These are phyloP conservation scores for Baccha elongata DNA, from an alignment of 2,888 invertebrate genomes.

Conservation along the genomic window DNA sequence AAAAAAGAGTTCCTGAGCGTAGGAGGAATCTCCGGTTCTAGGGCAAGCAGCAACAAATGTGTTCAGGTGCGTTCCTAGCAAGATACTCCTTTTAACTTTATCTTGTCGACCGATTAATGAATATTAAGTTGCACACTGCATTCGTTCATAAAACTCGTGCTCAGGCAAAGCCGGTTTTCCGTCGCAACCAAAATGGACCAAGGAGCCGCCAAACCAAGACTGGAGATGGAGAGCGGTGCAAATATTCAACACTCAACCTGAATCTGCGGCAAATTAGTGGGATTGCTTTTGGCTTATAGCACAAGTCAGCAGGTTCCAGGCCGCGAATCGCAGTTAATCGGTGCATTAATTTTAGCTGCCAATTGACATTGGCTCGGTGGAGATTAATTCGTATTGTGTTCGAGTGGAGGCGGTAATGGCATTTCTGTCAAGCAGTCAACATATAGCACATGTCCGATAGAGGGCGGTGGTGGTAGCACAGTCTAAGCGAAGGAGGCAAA, in stretches of 20 bases:
- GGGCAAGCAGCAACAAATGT: slow-evolving; percentile 39
- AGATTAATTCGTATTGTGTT: slow-evolving; percentile 73
- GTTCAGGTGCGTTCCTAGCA: slow-evolving; percentile 64
- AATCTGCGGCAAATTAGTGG: slow-evolving; percentile 69
- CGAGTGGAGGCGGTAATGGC: slow-evolving; percentile 72
- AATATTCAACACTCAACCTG: slow-evolving; percentile 56
- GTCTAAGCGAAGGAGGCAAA: slow-evolving; percentile 53
- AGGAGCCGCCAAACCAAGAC: background rate
- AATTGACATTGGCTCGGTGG: slow-evolving; percentile 71
- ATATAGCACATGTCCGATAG: slow-evolving; percentile 67
- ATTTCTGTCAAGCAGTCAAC: slow-evolving; percentile 72
- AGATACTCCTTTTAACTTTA: slow-evolving; percentile 63
- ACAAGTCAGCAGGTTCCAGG: slow-evolving; percentile 70
- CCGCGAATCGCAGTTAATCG: slow-evolving; percentile 73
- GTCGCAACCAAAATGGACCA: background rate
- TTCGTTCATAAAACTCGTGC: slow-evolving; percentile 7
- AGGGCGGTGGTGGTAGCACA: slow-evolving; percentile 31
- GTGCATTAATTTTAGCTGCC: slow-evolving; percentile 73
- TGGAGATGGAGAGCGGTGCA: slow-evolving; percentile 4
- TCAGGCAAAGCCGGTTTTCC: slow-evolving; percentile 54
- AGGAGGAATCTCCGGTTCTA: slow-evolving; percentile 69
- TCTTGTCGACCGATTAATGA: slow-evolving; percentile 58
- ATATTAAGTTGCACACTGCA: slow-evolving; percentile 50
- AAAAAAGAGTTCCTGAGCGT: slow-evolving; percentile 29
- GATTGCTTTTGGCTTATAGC: slow-evolving; percentile 41